Conservation (phyloP, 1,140 invertebrate genomes). For the Pachyrhynchus sulphureomaculatus region DNA sequence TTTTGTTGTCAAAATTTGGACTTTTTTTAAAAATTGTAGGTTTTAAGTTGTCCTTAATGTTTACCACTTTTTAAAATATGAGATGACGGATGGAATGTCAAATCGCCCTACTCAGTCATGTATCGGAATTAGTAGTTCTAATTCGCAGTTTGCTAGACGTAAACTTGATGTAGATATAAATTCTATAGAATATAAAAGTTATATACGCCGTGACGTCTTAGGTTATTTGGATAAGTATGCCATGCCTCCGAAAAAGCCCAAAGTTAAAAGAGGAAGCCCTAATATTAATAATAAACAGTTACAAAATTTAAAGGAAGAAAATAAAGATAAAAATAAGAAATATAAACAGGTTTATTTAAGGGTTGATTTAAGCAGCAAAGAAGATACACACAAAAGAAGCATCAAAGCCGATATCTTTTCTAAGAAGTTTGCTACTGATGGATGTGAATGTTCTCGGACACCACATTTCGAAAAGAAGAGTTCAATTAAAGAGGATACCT, state of each 20-base stretch:
- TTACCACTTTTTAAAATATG: not conserved
- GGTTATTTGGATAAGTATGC: conserved; percentile 27
- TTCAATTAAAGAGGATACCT: too few relatives aligned
- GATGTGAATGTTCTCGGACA: too few relatives aligned
- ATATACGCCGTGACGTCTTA: conserved; percentile 28
- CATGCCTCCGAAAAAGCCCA: conserved; percentile 15
- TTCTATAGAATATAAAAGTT: conserved; percentile 31
- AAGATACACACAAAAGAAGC: too few relatives aligned
- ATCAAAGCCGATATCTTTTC: too few relatives aligned
- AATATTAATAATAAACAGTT: not conserved
- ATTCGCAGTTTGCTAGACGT: conserved; percentile 5
- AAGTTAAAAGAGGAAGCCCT: conserved; percentile 4
- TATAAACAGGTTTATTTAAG: conserved; percentile 5
- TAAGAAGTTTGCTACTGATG: too few relatives aligned
- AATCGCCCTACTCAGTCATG: conserved; percentile 24
- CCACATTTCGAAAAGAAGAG: too few relatives aligned
- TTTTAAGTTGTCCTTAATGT: not conserved
- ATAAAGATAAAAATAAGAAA: not conserved
- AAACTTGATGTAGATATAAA: conserved; percentile 24
- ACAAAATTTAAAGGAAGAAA: not conserved
- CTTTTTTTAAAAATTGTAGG: too few relatives aligned
- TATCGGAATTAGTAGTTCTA: not conserved
- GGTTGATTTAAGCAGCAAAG: not conserved
- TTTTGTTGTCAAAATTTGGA: too few relatives aligned
- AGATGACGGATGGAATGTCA: conserved; percentile 32